Evolutionary conservation across 2,888 invertebrate species (phyloP).

Genomic region (Eristalis pertinax): DNA sequence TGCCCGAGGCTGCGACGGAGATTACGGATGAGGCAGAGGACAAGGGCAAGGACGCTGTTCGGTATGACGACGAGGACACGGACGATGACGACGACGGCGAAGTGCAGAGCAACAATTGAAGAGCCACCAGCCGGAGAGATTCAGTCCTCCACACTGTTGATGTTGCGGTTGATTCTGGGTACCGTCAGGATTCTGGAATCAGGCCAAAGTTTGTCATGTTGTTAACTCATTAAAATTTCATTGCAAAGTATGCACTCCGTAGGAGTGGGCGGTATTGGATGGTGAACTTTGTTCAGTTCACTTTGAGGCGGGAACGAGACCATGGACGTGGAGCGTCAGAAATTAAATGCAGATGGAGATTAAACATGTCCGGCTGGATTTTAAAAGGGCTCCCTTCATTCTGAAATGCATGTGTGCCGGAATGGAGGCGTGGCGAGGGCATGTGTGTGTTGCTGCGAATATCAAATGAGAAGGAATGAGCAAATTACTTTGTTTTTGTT

Average conservation of each 20-base stretch:
- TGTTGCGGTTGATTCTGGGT: slow-evolving; percentile 59
- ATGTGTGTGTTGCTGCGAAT: not conserved
- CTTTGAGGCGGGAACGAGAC: slow-evolving; percentile 2
- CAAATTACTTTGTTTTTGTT: not conserved
- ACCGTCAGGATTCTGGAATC: slow-evolving; percentile 48
- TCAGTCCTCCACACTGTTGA: slow-evolving; percentile 24
- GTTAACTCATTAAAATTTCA: slow-evolving; percentile 70
- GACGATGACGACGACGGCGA: not conserved
- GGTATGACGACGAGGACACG: too few species aligned
- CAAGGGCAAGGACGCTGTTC: not conserved
- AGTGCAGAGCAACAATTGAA: slow-evolving; percentile 32
- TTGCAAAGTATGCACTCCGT: slow-evolving; percentile 43
- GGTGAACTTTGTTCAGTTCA: slow-evolving; percentile 30
- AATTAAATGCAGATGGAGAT: slow-evolving; percentile 49
- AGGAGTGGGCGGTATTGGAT: not conserved
- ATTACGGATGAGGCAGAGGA: not conserved
- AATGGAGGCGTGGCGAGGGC: not conserved
- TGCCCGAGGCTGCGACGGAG: not conserved
- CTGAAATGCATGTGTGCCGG: slow-evolving; percentile 1
- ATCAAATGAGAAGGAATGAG: not conserved
- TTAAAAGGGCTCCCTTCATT: slow-evolving; percentile 14
- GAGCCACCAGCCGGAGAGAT: not conserved
- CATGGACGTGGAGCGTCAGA: slow-evolving; percentile 8
- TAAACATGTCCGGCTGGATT: slow-evolving; percentile 51
- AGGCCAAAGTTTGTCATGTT: slow-evolving; percentile 68